Evolutionary conservation across 2,888 invertebrate species (phyloP), one percentile per base, ranked within the genome.

Genomic region (Scaptomyza flava): DNA sequence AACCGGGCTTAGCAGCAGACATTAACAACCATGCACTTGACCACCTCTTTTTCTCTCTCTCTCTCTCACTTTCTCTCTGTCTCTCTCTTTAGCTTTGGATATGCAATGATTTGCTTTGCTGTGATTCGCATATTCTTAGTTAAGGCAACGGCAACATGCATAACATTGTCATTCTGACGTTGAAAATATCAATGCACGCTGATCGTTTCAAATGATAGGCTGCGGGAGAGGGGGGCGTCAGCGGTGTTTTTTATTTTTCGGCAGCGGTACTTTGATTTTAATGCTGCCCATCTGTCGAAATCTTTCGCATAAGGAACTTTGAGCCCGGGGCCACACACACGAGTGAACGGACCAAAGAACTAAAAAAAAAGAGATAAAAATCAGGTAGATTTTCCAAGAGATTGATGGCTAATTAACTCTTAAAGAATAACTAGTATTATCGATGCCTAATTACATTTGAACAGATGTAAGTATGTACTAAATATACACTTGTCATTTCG

Each of bases 261-360:
- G 43, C 38, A 41, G 59, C 54, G 64, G 45, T 58, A 66, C 66
- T 73, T 73, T 73, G 70, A 71, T 68, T 67, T 12, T 41, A 36
- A 41, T 45, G 43, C 34, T 52, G 23, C 23, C 50, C 56, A 52
- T 23, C 69, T 57, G 68, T 54, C 51, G 30, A 58, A 57, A 2
- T 70, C 57, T 43, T 57, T 34, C 17, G 52, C 53, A 36, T 17
- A 41, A 20, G 12, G 14, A 46, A 57, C 31, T 57, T 53, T 71
- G 67, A 57, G 53, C 74, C 57, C n/a, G 69, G 42, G 73, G 45
- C 70, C 73, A 70, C 70, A 74, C 70, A 69, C 56, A 66, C 12
- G 41, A 23, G 23, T 23, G 3, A 3, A 23, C 23, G 23, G 23
- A 23, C 52, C 4, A 33, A 30, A n/a, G n/a, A 6, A 36, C n/a